Percentiles rank a stretch among this genome's conserved stretches.
Conservation (phyloP, 2,888 invertebrate species). For the Plusia festucae region DNA sequence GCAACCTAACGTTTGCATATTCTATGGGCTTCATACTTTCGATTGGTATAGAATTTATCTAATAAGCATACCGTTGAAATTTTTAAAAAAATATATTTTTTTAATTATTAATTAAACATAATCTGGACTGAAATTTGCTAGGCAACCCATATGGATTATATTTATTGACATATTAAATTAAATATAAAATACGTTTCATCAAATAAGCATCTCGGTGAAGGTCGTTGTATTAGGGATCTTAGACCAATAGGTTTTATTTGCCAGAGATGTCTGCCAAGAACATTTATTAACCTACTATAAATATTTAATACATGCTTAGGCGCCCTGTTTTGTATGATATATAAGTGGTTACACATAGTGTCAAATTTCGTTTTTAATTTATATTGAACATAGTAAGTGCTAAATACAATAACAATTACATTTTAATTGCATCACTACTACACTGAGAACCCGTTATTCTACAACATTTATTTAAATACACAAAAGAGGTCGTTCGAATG, state of each 20-base stretch:
- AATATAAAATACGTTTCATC: no score
- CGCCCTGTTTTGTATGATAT: slow-evolving; percentile 6
- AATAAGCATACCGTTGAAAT: no score
- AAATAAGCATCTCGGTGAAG: no score
- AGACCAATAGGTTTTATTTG: background rate
- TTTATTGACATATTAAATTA: no score
- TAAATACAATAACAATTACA: slow-evolving; percentile 13
- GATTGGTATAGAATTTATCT: no score
- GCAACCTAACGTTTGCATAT: no score
- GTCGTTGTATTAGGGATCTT: no score
- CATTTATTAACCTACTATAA: background rate
- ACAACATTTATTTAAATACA: slow-evolving; percentile 18
- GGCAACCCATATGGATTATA: no score
- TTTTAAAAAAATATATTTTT: no score
- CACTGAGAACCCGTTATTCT: background rate
- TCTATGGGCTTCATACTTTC: no score
- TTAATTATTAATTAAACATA: no score
- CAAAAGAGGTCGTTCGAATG: slow-evolving; percentile 3
- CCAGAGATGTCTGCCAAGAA: background rate
- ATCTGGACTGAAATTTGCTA: no score
- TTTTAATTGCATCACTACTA: slow-evolving; percentile 7
- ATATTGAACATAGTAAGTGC: slow-evolving; percentile 8
- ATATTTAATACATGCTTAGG: background rate
- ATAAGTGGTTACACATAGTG: slow-evolving; percentile 8
- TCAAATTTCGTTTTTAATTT: background rate